Percentiles rank a stretch among this genome's conserved stretches.
Conservation (phyloP, 2,113 vertebrate species). For the Pipa parva region DNA sequence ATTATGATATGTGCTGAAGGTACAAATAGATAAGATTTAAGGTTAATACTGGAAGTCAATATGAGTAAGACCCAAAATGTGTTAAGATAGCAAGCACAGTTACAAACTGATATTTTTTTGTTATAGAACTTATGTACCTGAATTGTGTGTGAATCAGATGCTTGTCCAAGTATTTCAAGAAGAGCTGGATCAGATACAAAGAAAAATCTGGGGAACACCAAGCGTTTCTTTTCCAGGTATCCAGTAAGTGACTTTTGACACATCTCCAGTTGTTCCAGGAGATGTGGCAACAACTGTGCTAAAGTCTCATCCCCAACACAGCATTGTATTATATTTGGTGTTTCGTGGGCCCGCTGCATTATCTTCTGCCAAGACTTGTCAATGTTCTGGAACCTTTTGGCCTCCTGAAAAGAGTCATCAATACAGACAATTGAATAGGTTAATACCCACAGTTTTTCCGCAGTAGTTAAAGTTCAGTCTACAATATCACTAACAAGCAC, state of each 20-base stretch:
- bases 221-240: conserved; percentile 92
- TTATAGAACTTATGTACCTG: too few species aligned
- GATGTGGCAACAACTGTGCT: conserved; percentile 65
- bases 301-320: conserved; percentile 78
- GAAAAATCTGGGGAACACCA: conserved; percentile 93
- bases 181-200: conserved; percentile 94
- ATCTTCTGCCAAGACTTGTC: conserved; percentile 81
- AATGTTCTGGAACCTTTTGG: conserved; percentile 78
- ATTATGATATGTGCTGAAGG: too few species aligned
- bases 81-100: too few species aligned
- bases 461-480: too few species aligned
- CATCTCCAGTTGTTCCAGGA: conserved; percentile 71
- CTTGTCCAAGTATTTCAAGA: conserved; percentile 94
- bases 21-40: too few species aligned
- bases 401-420: conserved; percentile 74
- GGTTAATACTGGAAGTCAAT: too few species aligned
- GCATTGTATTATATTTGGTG: conserved; percentile 69
- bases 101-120: too few species aligned
- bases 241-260: conserved; percentile 75
- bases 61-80: too few species aligned
- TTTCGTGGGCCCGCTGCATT: conserved; percentile 75
- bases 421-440: too few species aligned
- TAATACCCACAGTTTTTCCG: too few species aligned
- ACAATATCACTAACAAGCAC: too few species aligned
- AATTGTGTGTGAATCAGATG: conserved; percentile 90